Conservation (phyloP, 2,797 vertebrate genomes). For the Amphiprion clarkii region DNA sequence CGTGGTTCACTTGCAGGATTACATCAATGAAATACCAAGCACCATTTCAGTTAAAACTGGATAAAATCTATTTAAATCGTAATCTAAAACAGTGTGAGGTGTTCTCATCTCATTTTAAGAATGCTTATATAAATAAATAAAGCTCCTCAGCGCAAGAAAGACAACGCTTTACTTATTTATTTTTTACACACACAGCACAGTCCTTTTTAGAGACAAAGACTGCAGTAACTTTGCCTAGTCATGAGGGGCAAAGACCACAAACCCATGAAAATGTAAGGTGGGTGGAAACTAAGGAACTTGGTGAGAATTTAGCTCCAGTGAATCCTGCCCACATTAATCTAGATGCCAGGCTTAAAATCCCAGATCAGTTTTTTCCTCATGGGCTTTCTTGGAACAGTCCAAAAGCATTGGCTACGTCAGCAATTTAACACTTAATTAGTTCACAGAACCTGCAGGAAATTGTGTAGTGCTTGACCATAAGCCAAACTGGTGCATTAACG, state of each 20-base stretch:
- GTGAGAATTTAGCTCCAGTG: conserved; percentile 36
- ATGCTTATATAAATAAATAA: neutral
- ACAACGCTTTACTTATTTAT: neutral
- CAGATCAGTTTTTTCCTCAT: conserved; percentile 22
- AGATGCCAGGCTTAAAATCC: conserved; percentile 33
- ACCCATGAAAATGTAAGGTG: conserved; percentile 5
- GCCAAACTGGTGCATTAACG: conserved; percentile 14
- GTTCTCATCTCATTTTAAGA: neutral
- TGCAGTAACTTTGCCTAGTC: neutral
- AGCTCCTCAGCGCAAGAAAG: neutral
- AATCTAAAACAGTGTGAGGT: conserved; percentile 7
- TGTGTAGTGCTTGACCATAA: conserved; percentile 11
- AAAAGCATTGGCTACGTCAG: conserved; percentile 6
- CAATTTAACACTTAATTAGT: conserved; percentile 38
- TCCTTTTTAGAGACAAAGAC: neutral
- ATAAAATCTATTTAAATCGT: neutral
- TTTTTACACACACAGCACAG: neutral
- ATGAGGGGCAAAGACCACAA: conserved; percentile 25
- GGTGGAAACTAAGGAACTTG: conserved; percentile 20
- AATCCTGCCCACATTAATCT: conserved; percentile 27
- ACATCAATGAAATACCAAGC: neutral
- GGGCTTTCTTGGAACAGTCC: conserved; percentile 26
- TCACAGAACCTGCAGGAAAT: conserved; percentile 39
- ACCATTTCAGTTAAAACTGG: neutral
- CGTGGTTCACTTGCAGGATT: conserved; percentile 7